Evolutionary conservation across 2,797 vertebrate genomes (phyloP), one percentile per base, ranked within the genome.

Genomic region (Borostomias antarcticus): DNA sequence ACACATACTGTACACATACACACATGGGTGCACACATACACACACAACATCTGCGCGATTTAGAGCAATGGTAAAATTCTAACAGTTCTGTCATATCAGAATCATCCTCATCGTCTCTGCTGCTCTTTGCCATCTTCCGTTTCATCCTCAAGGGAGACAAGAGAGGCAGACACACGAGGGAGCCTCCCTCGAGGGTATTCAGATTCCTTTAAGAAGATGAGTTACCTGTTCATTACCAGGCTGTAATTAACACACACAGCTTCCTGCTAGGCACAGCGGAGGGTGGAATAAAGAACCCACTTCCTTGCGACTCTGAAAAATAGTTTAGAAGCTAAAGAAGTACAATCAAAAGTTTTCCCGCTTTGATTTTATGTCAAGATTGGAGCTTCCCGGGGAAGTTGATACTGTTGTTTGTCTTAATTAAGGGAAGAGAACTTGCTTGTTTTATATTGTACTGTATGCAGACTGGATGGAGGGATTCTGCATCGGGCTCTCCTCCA

Each of bases 161-260:
- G n/a, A n/a, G n/a, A n/a, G n/a, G 32, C 48, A 69, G 57, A 47
- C 61, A 75, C 78, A 81, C 77, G 73, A 82, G 77, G 75, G 78
- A 64, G 15, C 68, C 33, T 70, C 61, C 69, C 69, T 72, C 30
- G 37, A 78, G 71, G 70, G 70, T 76, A 35, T 67, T 62, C 50
- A 72, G 69, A 68, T 52, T 45, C 79, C 85, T 74, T 70, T 84
- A 9, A 13, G 79, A 67, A 81, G 77, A 85, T 77, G 73, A 72
- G 85, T 80, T 80, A 83, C 74, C 69, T 58, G 77, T 82, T 85
- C 68, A 81, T 85, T 77, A 69, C 68, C 68, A 75, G 74, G 74
- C 67, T 82, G 79, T 83, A 84, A 85, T 85, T 83, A 83, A 83
- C 81, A 80, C 51, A 53, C 59, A 70, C 64, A 71, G 51, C 48